Percentiles rank a stretch among this genome's conserved stretches.
Conservation (phyloP, 1,140 invertebrate genomes). For the Dendrolimus punctatus region DNA sequence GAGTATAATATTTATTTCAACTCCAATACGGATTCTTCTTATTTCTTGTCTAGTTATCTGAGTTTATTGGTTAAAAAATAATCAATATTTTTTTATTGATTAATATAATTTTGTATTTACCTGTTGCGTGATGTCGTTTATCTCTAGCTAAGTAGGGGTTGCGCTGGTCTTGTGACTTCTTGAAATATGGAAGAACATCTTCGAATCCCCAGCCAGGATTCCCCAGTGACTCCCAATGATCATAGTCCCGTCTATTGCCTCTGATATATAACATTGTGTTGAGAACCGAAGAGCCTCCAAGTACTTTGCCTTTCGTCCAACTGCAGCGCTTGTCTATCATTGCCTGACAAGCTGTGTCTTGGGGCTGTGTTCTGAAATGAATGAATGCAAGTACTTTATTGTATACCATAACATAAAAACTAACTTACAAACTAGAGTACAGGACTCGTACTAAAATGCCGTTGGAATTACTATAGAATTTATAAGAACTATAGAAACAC, state of each 20-base stretch:
- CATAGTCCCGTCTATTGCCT: conserved; percentile 91
- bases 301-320: conserved; percentile 88
- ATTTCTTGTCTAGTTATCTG: no score
- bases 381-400: conserved; percentile 1
- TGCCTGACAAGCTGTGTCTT: conserved; percentile 87
- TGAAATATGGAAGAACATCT: conserved; percentile 90
- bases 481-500: no score
- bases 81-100: background rate
- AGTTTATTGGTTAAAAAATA: no score
- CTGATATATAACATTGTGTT: conserved; percentile 95
- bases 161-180: conserved; percentile 87
- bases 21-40: no score
- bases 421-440: no score
- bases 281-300: conserved; percentile 90
- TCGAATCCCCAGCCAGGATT: conserved; percentile 93
- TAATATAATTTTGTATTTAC: conserved; percentile 42
- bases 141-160: conserved; percentile 85
- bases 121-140: conserved; percentile 79
- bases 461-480: no score
- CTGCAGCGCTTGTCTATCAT: conserved; percentile 86
- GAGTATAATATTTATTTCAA: no score
- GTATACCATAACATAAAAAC: no score
- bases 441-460: no score
- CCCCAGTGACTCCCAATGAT: conserved; percentile 91
- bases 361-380: conserved; percentile 83